Evolutionary conservation across 2,113 vertebrate species (phyloP).

Genomic region (Apus apus): DNA sequence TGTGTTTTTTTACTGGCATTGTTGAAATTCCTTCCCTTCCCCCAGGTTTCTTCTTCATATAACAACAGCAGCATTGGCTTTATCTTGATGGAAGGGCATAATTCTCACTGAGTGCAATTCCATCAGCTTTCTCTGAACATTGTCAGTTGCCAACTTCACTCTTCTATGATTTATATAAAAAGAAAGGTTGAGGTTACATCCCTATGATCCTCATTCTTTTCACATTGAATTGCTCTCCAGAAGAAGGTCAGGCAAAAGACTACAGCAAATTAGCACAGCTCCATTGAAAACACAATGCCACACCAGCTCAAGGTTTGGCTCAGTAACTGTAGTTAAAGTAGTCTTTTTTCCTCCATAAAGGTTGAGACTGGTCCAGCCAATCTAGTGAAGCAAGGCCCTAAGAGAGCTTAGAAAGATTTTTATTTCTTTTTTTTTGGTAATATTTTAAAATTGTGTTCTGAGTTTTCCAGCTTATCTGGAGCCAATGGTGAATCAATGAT

Average conservation of each 20-base stretch:
- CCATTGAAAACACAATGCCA: background rate
- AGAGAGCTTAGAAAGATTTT: background rate
- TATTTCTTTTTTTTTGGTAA: background rate
- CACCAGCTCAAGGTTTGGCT: conserved; percentile 18
- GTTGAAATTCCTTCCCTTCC: conserved; percentile 28
- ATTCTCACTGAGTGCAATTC: background rate
- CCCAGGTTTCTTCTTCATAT: conserved; percentile 13
- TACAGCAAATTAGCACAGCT: conserved; percentile 30
- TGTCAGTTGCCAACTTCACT: background rate
- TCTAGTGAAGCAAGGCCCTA: background rate
- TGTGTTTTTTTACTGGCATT: background rate
- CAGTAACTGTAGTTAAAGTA: background rate
- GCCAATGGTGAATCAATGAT: fast-evolving
- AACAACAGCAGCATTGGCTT: background rate
- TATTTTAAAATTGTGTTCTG: background rate
- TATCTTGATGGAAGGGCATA: background rate
- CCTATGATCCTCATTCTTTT: conserved; percentile 11
- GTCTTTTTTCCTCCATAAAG: background rate
- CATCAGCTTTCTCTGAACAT: background rate
- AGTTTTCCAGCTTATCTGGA: background rate
- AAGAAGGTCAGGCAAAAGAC: conserved; percentile 27
- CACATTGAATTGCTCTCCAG: conserved; percentile 1
- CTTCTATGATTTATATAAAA: conserved; percentile 30
- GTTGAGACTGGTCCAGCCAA: background rate
- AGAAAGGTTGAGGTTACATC: conserved; percentile 21